Evolutionary conservation across 2,797 vertebrate genomes (phyloP), one percentile per base, ranked within the genome.

Genomic region (Phyllotis vaccarum): DNA sequence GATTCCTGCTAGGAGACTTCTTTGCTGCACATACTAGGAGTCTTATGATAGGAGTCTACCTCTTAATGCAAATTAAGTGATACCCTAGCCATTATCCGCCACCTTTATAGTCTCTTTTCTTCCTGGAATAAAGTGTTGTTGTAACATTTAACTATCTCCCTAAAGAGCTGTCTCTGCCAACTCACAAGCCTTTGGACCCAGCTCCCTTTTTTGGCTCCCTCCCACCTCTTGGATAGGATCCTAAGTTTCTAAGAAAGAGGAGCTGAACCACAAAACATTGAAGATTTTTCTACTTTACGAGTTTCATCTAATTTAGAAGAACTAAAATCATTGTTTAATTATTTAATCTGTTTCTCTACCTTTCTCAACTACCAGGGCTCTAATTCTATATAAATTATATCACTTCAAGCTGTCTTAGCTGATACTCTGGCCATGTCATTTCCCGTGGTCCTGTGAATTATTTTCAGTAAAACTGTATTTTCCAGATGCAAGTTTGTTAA

Each of bases 221-320:
- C 2, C 22, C 22, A 22, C 37, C 37, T 43, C 11, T 5, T 14
- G 37, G n/a, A 43, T 1, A 5, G 37, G 21, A 74, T 16, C 16
- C 34, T 74, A 43, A 27, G 37, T 6, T 74, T 2, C 21, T 11
- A 12, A 74, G 22, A 11, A 74, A 74, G 11, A 43, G 3, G 21
- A 22, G 10, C 2, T 11, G 37, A 72, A 40, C 2, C 11, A 10
- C 22, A 46, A 7, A 17, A 87, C 14, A 85, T 13, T 19, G 14
- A 62, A 2, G 0, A 56, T 54, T n/a, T 66, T 70, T 86, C 19
- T 92, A 60, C 34, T 56, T 82, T 72, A 43, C 70, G 2, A 74
- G 13, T 86, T 91, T 97, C 10, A 72, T 81, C 13, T 87, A 76
- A 92, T 76, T 76, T 68, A 66, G 1, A 90, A 52, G 49, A 31